phyloP scores from a whole-genome alignment of 2,797 vertebrate genomes.

The Microcaecilia unicolor region DNA sequence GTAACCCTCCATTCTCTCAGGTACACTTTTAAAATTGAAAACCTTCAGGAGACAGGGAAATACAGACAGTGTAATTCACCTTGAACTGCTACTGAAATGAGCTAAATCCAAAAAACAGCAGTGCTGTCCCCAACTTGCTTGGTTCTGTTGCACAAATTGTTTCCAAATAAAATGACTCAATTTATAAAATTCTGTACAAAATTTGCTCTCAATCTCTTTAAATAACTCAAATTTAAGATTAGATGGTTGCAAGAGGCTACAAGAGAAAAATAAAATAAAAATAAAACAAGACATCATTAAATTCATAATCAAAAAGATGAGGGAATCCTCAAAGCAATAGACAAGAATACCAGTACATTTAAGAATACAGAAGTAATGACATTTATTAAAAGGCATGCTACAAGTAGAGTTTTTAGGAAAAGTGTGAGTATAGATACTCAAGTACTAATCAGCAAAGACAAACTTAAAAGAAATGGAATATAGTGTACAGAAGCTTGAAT shows the following conservation, averaged over 20 bases:
- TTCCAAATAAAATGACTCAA: too few species aligned
- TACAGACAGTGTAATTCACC: too few species aligned
- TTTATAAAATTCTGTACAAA: too few species aligned
- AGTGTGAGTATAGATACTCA: slow-evolving; percentile 46
- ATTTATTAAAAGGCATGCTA: slow-evolving; percentile 78
- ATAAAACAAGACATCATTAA: slow-evolving; percentile 22
- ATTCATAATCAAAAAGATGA: slow-evolving; percentile 28
- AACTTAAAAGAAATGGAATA: slow-evolving; percentile 45
- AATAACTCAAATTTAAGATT: slow-evolving; percentile 17
- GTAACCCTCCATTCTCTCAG: too few species aligned
- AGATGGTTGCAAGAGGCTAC: slow-evolving; percentile 9
- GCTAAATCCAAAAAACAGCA: too few species aligned
- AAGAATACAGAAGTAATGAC: slow-evolving; percentile 60
- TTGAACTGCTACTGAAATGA: too few species aligned
- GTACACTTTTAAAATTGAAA: too few species aligned
- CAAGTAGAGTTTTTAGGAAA: slow-evolving; percentile 63
- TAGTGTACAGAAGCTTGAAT: slow-evolving; percentile 58
- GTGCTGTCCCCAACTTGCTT: too few species aligned
- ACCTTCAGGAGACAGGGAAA: too few species aligned
- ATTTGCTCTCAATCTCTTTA: background rate
- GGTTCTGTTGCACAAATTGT: too few species aligned
- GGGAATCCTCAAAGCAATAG: too few species aligned
- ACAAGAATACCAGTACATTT: slow-evolving; percentile 60
- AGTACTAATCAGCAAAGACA: slow-evolving; percentile 55
- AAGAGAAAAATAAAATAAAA: slow-evolving; percentile 3